These are phyloP conservation scores for Pagrus major DNA, from an alignment of 2,113 vertebrate genomes.

Conservation along the genomic window DNA sequence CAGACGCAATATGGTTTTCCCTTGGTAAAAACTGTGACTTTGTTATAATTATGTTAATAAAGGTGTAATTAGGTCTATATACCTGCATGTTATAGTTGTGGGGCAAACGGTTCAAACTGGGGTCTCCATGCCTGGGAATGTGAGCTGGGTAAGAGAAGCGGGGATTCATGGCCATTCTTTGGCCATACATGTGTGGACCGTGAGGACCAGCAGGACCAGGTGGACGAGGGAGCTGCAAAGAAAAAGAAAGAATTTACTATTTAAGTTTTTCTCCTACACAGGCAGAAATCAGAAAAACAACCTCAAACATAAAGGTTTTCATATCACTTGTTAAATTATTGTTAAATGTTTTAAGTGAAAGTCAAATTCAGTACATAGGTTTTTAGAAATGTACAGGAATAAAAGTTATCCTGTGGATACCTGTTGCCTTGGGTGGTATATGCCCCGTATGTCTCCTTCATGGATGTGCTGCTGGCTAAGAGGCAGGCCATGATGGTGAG, in stretches of 20 bases:
- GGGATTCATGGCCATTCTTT: slow-evolving; percentile 86
- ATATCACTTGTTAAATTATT: neutral
- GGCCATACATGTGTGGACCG: slow-evolving; percentile 84
- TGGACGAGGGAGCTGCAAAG: slow-evolving; percentile 74
- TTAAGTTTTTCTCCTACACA: neutral
- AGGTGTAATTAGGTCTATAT: neutral
- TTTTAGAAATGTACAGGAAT: neutral
- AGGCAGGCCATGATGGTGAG: slow-evolving; percentile 78
- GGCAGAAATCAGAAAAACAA: neutral
- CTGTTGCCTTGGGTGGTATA: slow-evolving; percentile 81
- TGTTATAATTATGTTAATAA: neutral
- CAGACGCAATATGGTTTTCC: neutral
- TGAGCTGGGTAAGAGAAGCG: slow-evolving; percentile 84
- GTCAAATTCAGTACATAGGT: neutral
- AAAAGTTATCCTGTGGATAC: slow-evolving; percentile 44
- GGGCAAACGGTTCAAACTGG: slow-evolving; percentile 81
- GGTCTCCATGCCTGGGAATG: slow-evolving; percentile 86
- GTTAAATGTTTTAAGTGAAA: no score
- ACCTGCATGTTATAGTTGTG: slow-evolving; percentile 91
- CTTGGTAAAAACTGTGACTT: neutral
- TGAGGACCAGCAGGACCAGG: slow-evolving; percentile 80
- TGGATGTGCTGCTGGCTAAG: slow-evolving; percentile 71
- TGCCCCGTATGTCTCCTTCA: slow-evolving; percentile 49
- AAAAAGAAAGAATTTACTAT: neutral
- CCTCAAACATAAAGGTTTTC: neutral